A percentile compares a stretch with the other conserved stretches of the same genome.
Evolutionary conservation across 2,888 invertebrate species (phyloP).

Genomic region (Seira sanloemensis): DNA sequence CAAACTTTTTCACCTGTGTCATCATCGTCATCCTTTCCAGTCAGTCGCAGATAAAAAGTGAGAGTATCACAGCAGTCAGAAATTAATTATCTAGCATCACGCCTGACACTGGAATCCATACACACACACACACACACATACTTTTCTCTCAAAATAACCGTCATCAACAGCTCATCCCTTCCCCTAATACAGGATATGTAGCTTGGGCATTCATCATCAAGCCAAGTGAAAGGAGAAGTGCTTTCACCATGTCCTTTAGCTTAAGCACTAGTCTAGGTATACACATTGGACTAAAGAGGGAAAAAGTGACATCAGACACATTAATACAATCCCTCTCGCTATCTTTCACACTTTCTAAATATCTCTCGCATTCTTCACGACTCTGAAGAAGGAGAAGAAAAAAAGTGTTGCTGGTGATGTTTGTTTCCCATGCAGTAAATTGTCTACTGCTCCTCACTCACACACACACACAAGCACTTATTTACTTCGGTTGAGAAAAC

Average conservation of each 20-base stretch:
- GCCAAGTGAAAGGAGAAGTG: conserved; percentile 40
- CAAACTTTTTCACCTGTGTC: neutral
- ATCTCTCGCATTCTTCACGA: conserved; percentile 37
- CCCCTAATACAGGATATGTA: conserved; percentile 35
- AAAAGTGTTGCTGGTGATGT: conserved; percentile 45
- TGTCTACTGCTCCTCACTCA: conserved; percentile 18
- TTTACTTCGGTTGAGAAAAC: conserved; percentile 45
- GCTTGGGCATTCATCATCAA: conserved; percentile 24
- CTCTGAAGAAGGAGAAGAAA: conserved; percentile 3
- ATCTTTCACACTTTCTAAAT: conserved; percentile 33
- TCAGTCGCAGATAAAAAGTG: neutral
- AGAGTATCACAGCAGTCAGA: conserved; percentile 25
- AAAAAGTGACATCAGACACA: conserved; percentile 38
- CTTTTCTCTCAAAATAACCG: conserved; percentile 29
- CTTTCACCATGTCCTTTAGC: conserved; percentile 35
- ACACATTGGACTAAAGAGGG: neutral
- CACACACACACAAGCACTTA: conserved; percentile 21
- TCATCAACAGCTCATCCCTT: conserved; percentile 62
- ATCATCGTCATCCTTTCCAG: neutral
- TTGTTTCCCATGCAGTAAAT: conserved; percentile 54
- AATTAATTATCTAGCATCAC: conserved; percentile 61
- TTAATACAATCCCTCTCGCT: conserved; percentile 26
- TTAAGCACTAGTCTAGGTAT: too few relatives aligned
- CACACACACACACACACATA: neutral
- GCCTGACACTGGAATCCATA: conserved; percentile 46